These are phyloP conservation scores for Nipponacmea schrenckii DNA, from an alignment of 2,888 invertebrate species.

Conservation along the genomic window DNA sequence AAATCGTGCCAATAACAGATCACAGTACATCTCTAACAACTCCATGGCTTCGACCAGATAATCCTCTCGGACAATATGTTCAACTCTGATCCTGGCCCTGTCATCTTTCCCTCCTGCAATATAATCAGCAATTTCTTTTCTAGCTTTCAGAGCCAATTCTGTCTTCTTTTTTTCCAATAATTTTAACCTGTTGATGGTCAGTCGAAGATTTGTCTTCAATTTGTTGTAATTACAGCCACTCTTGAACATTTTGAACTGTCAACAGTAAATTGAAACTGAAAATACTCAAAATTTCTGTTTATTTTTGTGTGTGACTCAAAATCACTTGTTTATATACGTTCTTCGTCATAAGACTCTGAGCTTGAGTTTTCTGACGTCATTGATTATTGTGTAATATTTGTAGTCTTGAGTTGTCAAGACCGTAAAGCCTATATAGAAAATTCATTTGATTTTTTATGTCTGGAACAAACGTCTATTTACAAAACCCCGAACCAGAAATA, in stretches of 20 bases:
- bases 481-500: too few relatives aligned
- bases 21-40: slow-evolving; percentile 99
- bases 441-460: too few relatives aligned
- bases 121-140: slow-evolving; percentile 97
- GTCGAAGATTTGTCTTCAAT: slow-evolving; percentile 92
- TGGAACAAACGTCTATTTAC: too few relatives aligned
- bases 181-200: slow-evolving; percentile 93
- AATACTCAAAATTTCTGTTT: neutral
- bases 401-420: neutral
- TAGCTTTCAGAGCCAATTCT: slow-evolving; percentile 93
- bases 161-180: slow-evolving; percentile 93
- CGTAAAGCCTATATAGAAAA: too few relatives aligned
- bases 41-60: slow-evolving; percentile 99
- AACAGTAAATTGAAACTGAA: neutral
- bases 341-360: slow-evolving; percentile 33
- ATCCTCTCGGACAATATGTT: slow-evolving; percentile 98
- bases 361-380: neutral
- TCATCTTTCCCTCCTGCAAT: slow-evolving; percentile 70
- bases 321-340: slow-evolving; percentile 14
- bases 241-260: slow-evolving; percentile 70
- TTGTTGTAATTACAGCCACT: slow-evolving; percentile 92
- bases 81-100: slow-evolving; percentile 93
- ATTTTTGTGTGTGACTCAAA: slow-evolving; percentile 23
- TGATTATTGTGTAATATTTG: neutral
- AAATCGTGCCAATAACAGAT: slow-evolving; percentile 93